These are phyloP conservation scores for Oryzias celebensis DNA, from an alignment of 2,113 vertebrate species.

Conservation along the genomic window DNA sequence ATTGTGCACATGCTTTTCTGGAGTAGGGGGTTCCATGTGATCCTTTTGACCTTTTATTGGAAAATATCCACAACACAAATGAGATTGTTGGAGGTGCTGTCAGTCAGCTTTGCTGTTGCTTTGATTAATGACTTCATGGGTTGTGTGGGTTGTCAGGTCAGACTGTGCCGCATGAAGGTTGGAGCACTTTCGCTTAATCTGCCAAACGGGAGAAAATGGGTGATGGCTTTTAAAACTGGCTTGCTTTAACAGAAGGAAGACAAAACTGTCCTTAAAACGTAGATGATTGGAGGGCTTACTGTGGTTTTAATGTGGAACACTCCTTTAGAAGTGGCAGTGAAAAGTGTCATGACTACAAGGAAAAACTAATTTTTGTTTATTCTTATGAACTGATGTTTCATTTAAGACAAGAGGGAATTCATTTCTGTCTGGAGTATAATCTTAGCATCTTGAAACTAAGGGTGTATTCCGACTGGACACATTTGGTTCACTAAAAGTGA, in stretches of 20 bases:
- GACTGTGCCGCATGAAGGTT: neutral
- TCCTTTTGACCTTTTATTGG: slow-evolving; percentile 11
- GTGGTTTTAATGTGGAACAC: neutral
- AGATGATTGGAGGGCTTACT: neutral
- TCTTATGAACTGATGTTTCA: no score
- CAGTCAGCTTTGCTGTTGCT: slow-evolving; percentile 2
- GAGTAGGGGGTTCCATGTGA: slow-evolving; percentile 4
- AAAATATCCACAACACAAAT: slow-evolving; percentile 15
- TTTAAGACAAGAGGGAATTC: no score
- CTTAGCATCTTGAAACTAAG: no score
- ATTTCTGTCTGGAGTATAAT: no score
- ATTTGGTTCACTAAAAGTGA: no score
- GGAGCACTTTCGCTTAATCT: slow-evolving; percentile 9
- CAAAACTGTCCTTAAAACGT: neutral
- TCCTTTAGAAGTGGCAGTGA: no score
- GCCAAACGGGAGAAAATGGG: slow-evolving; percentile 26
- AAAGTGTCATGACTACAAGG: no score
- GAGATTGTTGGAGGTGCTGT: slow-evolving; percentile 9
- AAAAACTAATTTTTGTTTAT: no score
- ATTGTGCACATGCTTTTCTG: neutral
- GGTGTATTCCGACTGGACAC: no score
- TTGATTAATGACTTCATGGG: slow-evolving; percentile 21
- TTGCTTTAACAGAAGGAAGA: neutral
- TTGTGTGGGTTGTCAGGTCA: slow-evolving; percentile 21
- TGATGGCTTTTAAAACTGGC: neutral